Evolutionary conservation across 92 coral and sea anemone species (phyloP).

Genomic region (Plumapathes pennacea): DNA sequence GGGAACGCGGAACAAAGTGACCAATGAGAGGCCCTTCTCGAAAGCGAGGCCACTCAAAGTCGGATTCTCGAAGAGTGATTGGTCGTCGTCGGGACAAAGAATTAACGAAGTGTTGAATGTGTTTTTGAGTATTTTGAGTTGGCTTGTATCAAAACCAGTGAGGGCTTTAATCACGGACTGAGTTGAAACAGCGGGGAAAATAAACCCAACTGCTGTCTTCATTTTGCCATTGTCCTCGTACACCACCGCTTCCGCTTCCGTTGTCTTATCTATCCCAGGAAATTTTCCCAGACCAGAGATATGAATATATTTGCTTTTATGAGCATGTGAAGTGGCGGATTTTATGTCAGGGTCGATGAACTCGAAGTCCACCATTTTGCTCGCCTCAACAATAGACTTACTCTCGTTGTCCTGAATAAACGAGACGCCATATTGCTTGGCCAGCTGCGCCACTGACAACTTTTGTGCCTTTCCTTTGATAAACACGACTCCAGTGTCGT

Average conservation of each 20-base stretch:
- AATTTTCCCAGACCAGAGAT: constrained; percentile 80
- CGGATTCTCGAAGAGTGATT: constrained; percentile 85
- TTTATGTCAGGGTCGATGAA: constrained; percentile 66
- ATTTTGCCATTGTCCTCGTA: constrained; percentile 74
- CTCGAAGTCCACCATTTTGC: constrained; percentile 80
- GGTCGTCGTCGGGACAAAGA: constrained; percentile 69
- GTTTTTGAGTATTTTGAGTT: constrained; percentile 56
- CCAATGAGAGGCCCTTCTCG: constrained; percentile 75
- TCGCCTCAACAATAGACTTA: constrained; percentile 67
- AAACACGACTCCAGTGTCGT: constrained; percentile 59
- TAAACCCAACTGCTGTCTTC: constrained; percentile 79
- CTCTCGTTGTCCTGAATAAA: constrained; percentile 84
- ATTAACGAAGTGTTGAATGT: constrained; percentile 86
- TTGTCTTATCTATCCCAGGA: constrained; percentile 78
- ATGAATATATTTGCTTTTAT: constrained; percentile 67
- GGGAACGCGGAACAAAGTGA: constrained; percentile 83
- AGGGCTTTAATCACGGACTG: constrained; percentile 81
- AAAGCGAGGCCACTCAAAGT: constrained; percentile 78
- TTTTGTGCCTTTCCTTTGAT: constrained; percentile 67
- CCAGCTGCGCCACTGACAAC: constrained; percentile 63
- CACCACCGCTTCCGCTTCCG: constrained; percentile 91
- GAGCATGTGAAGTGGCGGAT: constrained; percentile 55
- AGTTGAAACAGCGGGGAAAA: constrained; percentile 82
- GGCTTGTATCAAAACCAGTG: constrained; percentile 80
- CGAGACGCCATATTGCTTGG: constrained; percentile 64